Conservation (phyloP, 2,888 invertebrate species). For the Macrosiphum euphorbiae region DNA sequence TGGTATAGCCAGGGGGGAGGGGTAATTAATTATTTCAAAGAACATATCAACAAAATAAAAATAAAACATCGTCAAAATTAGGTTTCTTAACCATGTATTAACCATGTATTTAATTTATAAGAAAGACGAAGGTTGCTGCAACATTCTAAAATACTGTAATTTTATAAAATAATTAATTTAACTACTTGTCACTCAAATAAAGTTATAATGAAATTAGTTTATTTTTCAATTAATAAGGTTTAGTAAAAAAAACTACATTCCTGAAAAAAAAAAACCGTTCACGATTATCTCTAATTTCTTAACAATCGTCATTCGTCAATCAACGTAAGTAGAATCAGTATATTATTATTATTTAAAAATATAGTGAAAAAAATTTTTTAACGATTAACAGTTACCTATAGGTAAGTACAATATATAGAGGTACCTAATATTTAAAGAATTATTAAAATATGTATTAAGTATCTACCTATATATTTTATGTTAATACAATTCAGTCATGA, state of each 20-base stretch:
- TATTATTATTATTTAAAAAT: not conserved
- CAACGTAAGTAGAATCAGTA: not conserved
- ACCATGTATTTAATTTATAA: not conserved
- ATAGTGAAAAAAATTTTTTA: too few relatives aligned
- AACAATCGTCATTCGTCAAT: not conserved
- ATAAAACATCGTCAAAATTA: too few relatives aligned
- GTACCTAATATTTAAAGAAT: too few relatives aligned
- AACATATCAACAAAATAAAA: too few relatives aligned
- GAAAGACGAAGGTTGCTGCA: not conserved
- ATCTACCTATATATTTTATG: too few relatives aligned
- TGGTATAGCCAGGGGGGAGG: too few relatives aligned
- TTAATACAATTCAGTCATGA: too few relatives aligned
- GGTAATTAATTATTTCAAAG: too few relatives aligned
- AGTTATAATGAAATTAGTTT: not conserved
- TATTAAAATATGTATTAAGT: too few relatives aligned
- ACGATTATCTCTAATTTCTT: not conserved
- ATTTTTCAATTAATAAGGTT: not conserved
- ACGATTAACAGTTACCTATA: too few relatives aligned
- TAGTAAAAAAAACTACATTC: not conserved
- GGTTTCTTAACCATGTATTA: not conserved
- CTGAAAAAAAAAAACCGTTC: not conserved
- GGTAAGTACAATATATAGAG: too few relatives aligned
- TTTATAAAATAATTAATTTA: not conserved
- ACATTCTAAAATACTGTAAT: not conserved
- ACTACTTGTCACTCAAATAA: not conserved